Base-by-base conservation (phyloP, 2,113 vertebrate species). In the Zootoca vivipara region DNA sequence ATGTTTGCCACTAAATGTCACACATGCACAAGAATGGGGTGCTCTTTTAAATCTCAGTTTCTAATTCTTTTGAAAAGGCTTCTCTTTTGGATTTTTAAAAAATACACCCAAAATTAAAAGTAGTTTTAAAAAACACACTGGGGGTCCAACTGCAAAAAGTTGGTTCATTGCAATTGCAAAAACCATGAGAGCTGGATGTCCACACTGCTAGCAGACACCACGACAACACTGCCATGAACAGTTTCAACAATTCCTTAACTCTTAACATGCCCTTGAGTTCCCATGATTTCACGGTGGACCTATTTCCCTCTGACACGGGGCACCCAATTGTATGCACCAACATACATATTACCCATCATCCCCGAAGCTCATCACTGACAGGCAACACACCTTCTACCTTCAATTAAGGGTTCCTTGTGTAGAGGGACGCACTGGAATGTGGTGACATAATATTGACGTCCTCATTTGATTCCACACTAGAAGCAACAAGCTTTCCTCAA, bases 371-470 rank as follows among this genome's bases (percentile, higher is more conserved):
- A 65, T 28, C 18, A 65, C 40, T 62, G 52, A 81, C 56, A 82
- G 16, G 70, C 70, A 82, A 4, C 56, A 87, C 56, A 62, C 69
- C 78, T 35, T 87, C 40, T 74, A 20, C 33, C 28, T 52, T 87
- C 70, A 46, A 73, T 82, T 52, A n/a, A n/a, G 5, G 52, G 9
- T 10, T 13, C 67, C 85, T 74, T 88, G 16, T 20, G 16, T 16
- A 82, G 12, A 3, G 22, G 65, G 56, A 88, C n/a, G 75, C 86
- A 35, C 38, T 83, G 72, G 52, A 74, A 87, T 74, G 64, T 82
- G 70, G 20, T 33, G 38, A 33, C 38, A 75, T 28, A 22, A 26
- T 2, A 40, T 10, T 3, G 13, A 12, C 15, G 22, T 9, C 7
- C 5, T 74, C 15, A 70, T 73, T 38, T 30, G 24, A 73, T 52